Evolutionary conservation across 2,888 invertebrate genomes (phyloP).

Genomic region (Platynereis dumerilii): DNA sequence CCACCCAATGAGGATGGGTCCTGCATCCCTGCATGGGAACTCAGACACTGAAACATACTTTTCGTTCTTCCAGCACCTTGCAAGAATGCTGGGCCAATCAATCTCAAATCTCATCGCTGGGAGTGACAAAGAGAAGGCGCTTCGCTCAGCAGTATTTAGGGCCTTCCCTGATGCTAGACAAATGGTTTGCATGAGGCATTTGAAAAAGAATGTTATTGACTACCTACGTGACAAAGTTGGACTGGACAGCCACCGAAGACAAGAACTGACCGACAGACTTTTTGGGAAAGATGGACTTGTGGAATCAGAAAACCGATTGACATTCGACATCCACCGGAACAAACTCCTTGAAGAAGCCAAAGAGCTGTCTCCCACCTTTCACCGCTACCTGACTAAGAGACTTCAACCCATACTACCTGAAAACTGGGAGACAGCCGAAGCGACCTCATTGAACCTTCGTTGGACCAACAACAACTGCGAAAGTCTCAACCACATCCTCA

Average conservation of each 20-base stretch:
- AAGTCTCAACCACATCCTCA: background rate
- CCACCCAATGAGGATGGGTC: background rate
- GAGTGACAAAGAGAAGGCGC: background rate
- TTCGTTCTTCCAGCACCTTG: background rate
- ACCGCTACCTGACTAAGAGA: no score
- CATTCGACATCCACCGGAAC: background rate
- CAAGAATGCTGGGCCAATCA: background rate
- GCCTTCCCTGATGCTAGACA: background rate
- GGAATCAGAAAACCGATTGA: background rate
- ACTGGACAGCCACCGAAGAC: background rate
- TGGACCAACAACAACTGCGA: slow-evolving; percentile 8
- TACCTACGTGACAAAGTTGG: slow-evolving; percentile 1
- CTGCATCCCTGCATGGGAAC: background rate
- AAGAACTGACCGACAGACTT: background rate
- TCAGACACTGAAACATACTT: background rate
- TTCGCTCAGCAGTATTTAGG: background rate
- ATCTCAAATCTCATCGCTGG: background rate
- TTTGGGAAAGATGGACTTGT: background rate
- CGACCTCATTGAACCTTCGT: background rate
- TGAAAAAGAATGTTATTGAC: background rate
- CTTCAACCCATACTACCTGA: background rate
- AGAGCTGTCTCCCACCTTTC: no score
- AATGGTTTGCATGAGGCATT: background rate
- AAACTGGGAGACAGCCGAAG: background rate
- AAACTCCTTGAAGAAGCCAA: no score